phyloP scores from a whole-genome alignment of 1,140 invertebrate genomes.

The Drosophila sturtevanti region DNA sequence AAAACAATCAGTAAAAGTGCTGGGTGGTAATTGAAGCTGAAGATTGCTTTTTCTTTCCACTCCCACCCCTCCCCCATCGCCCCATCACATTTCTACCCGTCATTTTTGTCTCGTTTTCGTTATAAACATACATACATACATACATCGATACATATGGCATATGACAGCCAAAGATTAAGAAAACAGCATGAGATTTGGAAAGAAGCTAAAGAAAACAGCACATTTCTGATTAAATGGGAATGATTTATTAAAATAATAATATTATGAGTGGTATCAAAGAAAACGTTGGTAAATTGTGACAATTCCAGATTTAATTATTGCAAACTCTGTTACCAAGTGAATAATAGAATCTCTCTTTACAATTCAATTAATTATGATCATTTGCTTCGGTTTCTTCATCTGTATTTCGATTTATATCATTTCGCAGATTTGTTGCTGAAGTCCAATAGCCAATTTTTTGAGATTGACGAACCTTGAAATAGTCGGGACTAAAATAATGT shows the following conservation, averaged over 20 bases:
- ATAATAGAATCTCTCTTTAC: background rate
- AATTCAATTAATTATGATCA: background rate
- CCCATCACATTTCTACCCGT: background rate
- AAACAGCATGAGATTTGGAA: constrained; percentile 39
- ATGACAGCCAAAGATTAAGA: constrained; percentile 45
- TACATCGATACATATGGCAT: constrained; percentile 43
- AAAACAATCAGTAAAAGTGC: constrained; percentile 71
- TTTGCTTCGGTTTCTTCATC: background rate
- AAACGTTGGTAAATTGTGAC: background rate
- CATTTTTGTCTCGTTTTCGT: constrained; percentile 25
- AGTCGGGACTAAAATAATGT: constrained; percentile 19
- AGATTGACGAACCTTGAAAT: constrained; percentile 6
- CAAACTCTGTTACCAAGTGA: background rate
- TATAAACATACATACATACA: too few relatives aligned
- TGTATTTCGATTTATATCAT: background rate
- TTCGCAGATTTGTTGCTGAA: background rate
- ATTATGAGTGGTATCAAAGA: background rate
- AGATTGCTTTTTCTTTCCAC: constrained; percentile 54
- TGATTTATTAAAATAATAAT: constrained; percentile 38
- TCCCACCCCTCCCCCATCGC: background rate
- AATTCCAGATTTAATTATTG: background rate
- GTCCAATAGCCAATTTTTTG: too few relatives aligned
- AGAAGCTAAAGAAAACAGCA: too few relatives aligned
- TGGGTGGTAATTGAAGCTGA: constrained; percentile 55
- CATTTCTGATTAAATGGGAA: background rate